Percentiles rank a stretch among this genome's conserved stretches.
Conservation (phyloP, 64 coral and sea anemone genomes). For the Pocillopora damicornis region DNA sequence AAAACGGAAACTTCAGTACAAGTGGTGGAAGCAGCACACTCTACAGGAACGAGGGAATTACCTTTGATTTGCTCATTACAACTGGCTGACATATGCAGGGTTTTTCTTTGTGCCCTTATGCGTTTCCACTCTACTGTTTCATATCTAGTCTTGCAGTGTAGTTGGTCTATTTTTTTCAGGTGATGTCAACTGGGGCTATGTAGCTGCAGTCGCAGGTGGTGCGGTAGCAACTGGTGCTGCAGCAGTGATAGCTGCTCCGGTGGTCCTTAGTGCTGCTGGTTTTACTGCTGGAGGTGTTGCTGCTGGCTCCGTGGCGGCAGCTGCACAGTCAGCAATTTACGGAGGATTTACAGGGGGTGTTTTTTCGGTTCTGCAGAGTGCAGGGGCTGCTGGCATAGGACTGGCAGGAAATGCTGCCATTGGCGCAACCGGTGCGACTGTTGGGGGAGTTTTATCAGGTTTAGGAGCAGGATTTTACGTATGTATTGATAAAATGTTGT, state of each 20-base stretch:
- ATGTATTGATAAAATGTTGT: background rate
- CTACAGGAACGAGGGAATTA: too few species aligned
- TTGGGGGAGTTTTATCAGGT: background rate
- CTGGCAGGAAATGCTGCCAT: background rate
- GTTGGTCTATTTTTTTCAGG: too few species aligned
- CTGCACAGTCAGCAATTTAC: slow-evolving; percentile 1
- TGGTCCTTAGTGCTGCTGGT: background rate
- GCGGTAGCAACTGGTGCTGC: background rate
- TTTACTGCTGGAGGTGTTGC: background rate
- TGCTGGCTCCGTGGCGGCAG: background rate
- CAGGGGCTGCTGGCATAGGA: background rate
- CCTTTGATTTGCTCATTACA: too few species aligned
- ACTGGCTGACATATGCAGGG: too few species aligned
- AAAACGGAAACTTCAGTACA: too few species aligned
- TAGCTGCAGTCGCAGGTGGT: background rate
- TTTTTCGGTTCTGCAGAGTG: slow-evolving; percentile 11
- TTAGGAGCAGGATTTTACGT: background rate
- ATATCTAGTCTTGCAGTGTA: too few species aligned
- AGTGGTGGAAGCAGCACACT: too few species aligned
- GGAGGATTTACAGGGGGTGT: background rate
- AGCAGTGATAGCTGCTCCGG: background rate
- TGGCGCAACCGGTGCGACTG: background rate
- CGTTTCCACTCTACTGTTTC: too few species aligned
- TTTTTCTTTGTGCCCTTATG: too few species aligned
- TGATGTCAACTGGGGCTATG: too few species aligned